Conservation (phyloP, 2,113 vertebrate genomes). For the Corythaeola cristata region DNA sequence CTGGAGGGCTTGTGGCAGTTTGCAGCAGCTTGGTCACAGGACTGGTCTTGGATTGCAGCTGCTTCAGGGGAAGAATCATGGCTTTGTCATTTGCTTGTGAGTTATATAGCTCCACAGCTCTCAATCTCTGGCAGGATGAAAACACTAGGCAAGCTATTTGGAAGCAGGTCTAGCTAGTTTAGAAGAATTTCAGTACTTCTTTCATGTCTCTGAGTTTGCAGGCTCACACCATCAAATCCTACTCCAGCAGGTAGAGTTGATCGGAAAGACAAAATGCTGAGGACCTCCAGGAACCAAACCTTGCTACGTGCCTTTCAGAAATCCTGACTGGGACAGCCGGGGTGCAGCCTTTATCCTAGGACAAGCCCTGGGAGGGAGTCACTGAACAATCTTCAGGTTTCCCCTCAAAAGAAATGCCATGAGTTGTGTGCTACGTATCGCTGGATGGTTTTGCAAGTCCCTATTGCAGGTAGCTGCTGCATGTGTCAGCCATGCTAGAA, state of each 20-base stretch:
- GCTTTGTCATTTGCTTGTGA: background rate
- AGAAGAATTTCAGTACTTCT: background rate
- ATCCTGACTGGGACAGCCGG: background rate
- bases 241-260: background rate
- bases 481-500: background rate
- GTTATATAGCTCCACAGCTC: background rate
- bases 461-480: background rate
- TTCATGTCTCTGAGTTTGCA: background rate
- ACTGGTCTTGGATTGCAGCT: background rate
- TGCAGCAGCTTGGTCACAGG: background rate
- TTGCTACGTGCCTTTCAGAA: background rate
- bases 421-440: accelerated
- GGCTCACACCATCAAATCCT: background rate
- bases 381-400: background rate
- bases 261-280: background rate
- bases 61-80: background rate
- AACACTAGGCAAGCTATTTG: background rate
- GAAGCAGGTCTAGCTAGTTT: background rate
- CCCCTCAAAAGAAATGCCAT: too few relatives aligned
- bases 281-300: background rate
- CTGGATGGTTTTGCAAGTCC: background rate
- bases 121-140: background rate
- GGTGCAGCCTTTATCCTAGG: background rate
- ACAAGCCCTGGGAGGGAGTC: background rate
- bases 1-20: accelerated